These are phyloP conservation scores for Brenthis hecate DNA, from an alignment of 2,888 invertebrate genomes.

Conservation along the genomic window DNA sequence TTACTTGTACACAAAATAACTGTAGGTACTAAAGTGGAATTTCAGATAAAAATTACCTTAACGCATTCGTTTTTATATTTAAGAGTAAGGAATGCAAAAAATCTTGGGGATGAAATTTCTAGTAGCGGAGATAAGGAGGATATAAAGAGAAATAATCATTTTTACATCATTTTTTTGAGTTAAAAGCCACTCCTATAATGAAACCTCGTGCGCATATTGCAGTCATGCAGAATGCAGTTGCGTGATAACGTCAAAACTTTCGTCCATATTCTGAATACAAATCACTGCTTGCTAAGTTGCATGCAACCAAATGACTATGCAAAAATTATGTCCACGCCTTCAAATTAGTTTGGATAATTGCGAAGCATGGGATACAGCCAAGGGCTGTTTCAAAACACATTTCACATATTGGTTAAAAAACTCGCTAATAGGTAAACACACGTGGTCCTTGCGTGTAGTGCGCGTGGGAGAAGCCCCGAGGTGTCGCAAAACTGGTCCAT, in stretches of 20 bases:
- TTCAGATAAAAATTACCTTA: no score
- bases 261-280: slow-evolving; percentile 34
- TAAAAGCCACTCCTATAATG: not conserved
- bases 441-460: slow-evolving; percentile 31
- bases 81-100: no score
- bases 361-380: slow-evolving; percentile 40
- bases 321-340: slow-evolving; percentile 17
- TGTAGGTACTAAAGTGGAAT: no score
- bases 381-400: slow-evolving; percentile 41
- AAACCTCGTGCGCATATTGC: not conserved
- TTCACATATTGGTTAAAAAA: slow-evolving; percentile 27
- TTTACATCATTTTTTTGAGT: not conserved
- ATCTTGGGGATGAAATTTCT: no score
- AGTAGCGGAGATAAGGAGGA: no score
- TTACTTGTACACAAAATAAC: not conserved
- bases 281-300: slow-evolving; percentile 24
- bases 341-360: slow-evolving; percentile 22
- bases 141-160: not conserved
- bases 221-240: slow-evolving; percentile 25
- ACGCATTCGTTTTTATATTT: no score
- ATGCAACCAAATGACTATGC: slow-evolving; percentile 19
- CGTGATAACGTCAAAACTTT: slow-evolving; percentile 43
- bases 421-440: slow-evolving; percentile 23
- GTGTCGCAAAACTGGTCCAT: slow-evolving; percentile 37
- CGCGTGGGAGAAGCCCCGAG: slow-evolving; percentile 38